Base-by-base conservation (phyloP, 1,140 invertebrate species). In the Cotesia vestalis region DNA sequence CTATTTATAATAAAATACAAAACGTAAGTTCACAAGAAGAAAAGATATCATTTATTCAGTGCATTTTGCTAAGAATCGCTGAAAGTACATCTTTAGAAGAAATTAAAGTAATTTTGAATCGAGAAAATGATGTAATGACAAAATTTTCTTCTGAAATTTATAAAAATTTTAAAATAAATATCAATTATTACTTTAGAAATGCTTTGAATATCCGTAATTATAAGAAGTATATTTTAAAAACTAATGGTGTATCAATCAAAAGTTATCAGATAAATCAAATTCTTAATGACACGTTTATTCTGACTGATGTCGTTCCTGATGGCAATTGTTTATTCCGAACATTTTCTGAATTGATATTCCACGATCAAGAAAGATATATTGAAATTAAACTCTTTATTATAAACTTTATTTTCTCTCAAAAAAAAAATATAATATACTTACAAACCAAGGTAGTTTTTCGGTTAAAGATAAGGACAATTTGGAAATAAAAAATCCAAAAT, bases 321-420 rank as follows among this genome's bases (percentile, higher is more conserved):
- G 52, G 52, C n/a, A 55, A 55, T 4, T 55, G 52, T 17, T 55
- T 55, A 55, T 55, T 55, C 52, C 52, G 52, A n/a, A 55, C 52
- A 4, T n/a, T 55, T 4, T 6, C 52, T 55, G 52, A 53, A 53
- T 53, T 53, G 12, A 53, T 53, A 3, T 53, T 53, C 12, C 14
- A 53, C 14, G 52, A 53, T 53, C 4, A 53, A 53, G 52, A 38
- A 3, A 38, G 14, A 53, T 53, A 53, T 53, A 4, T n/a, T 3
- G 52, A 53, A 11, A 17, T 53, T 11, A 53, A 53, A 53, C 52
- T 53, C 3, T 53, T 4, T 17, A 53, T 53, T 11, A 53, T 53
- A 53, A 3, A 53, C 14, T 17, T n/a, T 53, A 11, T 11, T 53
- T n/a, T 11, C 4, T 53, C 8, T 55, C 4, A 55, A 4, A 4